phyloP scores from a whole-genome alignment of 2,888 invertebrate species.

The Phlogophora meticulosa region DNA sequence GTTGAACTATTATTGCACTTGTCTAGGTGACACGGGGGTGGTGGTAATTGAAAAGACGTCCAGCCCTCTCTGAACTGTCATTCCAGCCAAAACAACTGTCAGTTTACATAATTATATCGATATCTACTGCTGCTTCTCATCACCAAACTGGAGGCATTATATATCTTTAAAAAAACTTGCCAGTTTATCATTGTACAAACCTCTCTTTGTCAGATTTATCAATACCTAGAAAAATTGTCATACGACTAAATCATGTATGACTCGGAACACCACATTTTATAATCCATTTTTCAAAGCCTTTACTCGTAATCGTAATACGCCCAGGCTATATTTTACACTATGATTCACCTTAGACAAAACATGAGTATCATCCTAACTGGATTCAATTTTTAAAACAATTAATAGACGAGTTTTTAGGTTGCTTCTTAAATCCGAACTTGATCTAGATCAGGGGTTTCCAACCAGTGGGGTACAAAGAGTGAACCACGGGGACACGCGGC shows the following conservation, averaged over 20 bases:
- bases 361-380: not conserved
- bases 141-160: no score
- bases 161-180: not conserved
- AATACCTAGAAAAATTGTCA: not conserved
- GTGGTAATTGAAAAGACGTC: no score
- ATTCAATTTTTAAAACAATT: not conserved
- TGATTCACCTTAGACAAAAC: constrained; percentile 1
- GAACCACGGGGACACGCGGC: no score
- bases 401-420: not conserved
- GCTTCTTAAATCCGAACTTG: not conserved
- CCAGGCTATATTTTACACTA: not conserved
- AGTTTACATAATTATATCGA: no score
- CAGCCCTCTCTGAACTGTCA: no score
- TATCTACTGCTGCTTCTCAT: no score
- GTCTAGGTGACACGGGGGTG: no score
- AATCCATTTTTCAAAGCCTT: no score
- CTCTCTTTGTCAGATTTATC: not conserved
- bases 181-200: constrained; percentile 8
- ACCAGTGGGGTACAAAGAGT: no score
- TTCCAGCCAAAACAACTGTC: no score
- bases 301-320: not conserved
- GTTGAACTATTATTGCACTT: no score
- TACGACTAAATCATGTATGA: not conserved
- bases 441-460: not conserved
- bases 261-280: not conserved